Evolutionary conservation across 1,140 invertebrate genomes (phyloP).

Genomic region (Euglossa dilemma): DNA sequence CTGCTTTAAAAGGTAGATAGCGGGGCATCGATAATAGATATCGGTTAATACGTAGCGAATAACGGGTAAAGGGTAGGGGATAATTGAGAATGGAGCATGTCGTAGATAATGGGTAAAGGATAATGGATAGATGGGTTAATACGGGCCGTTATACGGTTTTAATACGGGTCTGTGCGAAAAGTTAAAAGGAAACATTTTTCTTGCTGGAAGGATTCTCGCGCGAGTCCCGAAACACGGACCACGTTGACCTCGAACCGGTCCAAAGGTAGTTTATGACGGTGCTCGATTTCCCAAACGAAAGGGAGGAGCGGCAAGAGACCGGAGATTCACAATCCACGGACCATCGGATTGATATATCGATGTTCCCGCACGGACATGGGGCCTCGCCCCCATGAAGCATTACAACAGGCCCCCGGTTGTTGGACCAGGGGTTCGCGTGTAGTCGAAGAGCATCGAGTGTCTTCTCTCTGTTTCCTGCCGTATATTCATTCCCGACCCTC

Average conservation of each 20-base stretch:
- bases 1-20: too few relatives aligned
- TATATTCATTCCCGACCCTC: conserved; percentile 26
- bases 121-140: neutral
- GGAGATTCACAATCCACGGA: conserved; percentile 43
- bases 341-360: conserved; percentile 55
- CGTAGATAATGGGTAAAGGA: neutral
- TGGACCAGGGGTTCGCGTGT: conserved; percentile 45
- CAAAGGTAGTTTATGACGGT: conserved; percentile 56
- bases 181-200: conserved; percentile 8
- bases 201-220: neutral
- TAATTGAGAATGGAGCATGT: too few relatives aligned
- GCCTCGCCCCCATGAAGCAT: conserved; percentile 51
- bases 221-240: conserved; percentile 24
- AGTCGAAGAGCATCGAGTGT: conserved; percentile 52
- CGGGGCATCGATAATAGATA: neutral
- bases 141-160: neutral
- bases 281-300: conserved; percentile 56
- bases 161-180: neutral
- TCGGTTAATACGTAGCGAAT: neutral
- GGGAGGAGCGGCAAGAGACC: conserved; percentile 32
- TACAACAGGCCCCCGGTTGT: conserved; percentile 42
- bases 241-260: conserved; percentile 34
- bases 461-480: conserved; percentile 48
- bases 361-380: conserved; percentile 44
- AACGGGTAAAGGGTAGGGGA: neutral